These are phyloP conservation scores for Indicator indicator DNA, from an alignment of 2,113 vertebrate species.

Conservation along the genomic window DNA sequence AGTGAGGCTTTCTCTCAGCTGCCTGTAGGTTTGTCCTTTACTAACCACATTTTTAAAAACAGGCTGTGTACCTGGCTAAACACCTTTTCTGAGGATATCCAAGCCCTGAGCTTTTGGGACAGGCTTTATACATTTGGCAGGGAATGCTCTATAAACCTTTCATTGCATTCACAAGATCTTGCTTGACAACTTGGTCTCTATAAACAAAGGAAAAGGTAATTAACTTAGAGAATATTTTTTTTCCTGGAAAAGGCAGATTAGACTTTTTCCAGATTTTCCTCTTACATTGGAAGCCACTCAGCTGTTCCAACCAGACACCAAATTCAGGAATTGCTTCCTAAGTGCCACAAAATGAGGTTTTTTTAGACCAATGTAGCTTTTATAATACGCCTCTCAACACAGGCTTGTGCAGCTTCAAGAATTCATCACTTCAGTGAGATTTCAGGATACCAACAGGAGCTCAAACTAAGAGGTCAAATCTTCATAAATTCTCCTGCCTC, in stretches of 20 bases:
- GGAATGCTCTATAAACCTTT: neutral
- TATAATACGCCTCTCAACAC: neutral
- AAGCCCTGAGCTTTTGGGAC: neutral
- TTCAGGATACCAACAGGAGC: neutral
- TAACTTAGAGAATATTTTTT: neutral
- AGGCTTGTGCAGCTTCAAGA: neutral
- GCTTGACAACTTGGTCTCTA: neutral
- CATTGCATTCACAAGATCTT: neutral
- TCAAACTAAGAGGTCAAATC: accelerated
- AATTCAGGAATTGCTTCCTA: neutral
- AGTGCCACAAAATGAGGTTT: neutral
- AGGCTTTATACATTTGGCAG: neutral
- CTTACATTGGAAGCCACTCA: neutral
- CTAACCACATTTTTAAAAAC: neutral
- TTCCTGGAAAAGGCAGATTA: neutral
- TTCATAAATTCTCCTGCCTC: neutral
- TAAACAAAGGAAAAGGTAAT: neutral
- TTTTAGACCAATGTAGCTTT: neutral
- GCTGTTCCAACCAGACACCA: neutral
- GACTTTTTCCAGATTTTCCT: neutral
- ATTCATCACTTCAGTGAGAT: neutral
- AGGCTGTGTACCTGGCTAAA: neutral
- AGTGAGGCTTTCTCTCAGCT: neutral
- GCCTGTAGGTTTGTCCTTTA: neutral
- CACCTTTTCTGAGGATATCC: neutral